A percentile compares a stretch with the other conserved stretches of the same genome.
Conservation (phyloP, 1,140 invertebrate species). For the Bombus waltoni region DNA sequence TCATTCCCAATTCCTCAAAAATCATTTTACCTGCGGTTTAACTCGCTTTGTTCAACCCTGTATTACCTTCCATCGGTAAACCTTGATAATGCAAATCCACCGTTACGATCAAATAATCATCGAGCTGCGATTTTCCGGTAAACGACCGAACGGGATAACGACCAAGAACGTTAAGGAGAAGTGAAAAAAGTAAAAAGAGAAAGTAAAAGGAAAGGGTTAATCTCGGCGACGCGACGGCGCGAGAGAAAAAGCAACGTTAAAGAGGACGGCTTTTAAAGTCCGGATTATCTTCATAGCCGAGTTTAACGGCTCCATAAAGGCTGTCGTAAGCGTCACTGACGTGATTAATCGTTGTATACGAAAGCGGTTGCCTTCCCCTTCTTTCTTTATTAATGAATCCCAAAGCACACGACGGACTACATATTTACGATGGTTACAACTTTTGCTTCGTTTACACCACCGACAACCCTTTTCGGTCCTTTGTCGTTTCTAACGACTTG, state of each 20-base stretch:
- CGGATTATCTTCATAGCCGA: constrained; percentile 50
- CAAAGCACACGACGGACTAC: constrained; percentile 20
- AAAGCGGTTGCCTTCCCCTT: constrained; percentile 22
- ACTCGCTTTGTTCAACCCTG: no score
- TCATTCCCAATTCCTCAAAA: not conserved
- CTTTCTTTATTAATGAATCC: constrained; percentile 48
- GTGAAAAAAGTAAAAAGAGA: no score
- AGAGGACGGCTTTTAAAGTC: constrained; percentile 44
- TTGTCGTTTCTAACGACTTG: not conserved
- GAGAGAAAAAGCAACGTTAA: constrained; percentile 29
- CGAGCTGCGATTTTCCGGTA: not conserved
- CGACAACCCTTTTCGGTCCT: not conserved
- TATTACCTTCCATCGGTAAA: not conserved
- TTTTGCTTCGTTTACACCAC: not conserved
- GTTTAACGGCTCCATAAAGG: constrained; percentile 59
- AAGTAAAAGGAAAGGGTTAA: constrained; percentile 14
- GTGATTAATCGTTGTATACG: constrained; percentile 60
- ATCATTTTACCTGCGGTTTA: no score
- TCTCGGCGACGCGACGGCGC: constrained; percentile 17
- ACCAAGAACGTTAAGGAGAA: not conserved
- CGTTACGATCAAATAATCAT: not conserved
- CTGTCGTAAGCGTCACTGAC: constrained; percentile 37
- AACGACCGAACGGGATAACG: not conserved
- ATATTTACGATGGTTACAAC: constrained; percentile 43
- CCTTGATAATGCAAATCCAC: constrained; percentile 40